Base-by-base conservation (phyloP, 2,113 vertebrate species). In the Atractosteus spatula region DNA sequence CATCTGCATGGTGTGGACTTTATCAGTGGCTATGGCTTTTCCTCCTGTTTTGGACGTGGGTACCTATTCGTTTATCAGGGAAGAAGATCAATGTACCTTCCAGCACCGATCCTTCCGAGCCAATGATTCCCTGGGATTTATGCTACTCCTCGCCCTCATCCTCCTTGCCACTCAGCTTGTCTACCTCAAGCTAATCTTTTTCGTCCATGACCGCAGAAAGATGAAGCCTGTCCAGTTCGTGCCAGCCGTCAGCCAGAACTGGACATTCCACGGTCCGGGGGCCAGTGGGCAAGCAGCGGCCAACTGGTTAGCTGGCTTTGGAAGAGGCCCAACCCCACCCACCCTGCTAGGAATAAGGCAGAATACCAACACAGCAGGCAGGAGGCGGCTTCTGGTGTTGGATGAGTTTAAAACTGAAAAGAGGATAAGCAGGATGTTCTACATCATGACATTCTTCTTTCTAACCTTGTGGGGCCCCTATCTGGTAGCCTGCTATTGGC, bases 121-220 rank as follows among this genome's bases (percentile, higher is more conserved):
- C 83, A 99, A 99, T 59, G 97, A 99, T 89, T 99, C 97, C 56
- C 91, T 99, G 91, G 97, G 97, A 89, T 99, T 99, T 92, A 99
- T 99, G 97, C 93, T 99, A 78, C 95, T 99, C 74, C 94, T 99
- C 81, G 97, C 97, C 62, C 96, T 99, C 83, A 99, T 99, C 85
- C 96, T 99, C 86, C 91, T 99, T 86, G 97, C 97, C 90, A 99
- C 97, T 82, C 97, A 99, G 95, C 95, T 99, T 91, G 97, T 99
- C 94, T 99, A 99, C 97, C 97, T 99, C 96, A 99, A 99, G 95
- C 97, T 99, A 92, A 99, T 99, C 84, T 98, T 99, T 91, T 99
- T 99, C 71, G 97, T 99, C 81, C 96, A 99, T 3, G 96, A 98
- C 82, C 95, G 96, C 77, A 94, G 97, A 90, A 99, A 99, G 95